Conservation (phyloP, 2,797 vertebrate species). For the Hephaestus fuliginosus region DNA sequence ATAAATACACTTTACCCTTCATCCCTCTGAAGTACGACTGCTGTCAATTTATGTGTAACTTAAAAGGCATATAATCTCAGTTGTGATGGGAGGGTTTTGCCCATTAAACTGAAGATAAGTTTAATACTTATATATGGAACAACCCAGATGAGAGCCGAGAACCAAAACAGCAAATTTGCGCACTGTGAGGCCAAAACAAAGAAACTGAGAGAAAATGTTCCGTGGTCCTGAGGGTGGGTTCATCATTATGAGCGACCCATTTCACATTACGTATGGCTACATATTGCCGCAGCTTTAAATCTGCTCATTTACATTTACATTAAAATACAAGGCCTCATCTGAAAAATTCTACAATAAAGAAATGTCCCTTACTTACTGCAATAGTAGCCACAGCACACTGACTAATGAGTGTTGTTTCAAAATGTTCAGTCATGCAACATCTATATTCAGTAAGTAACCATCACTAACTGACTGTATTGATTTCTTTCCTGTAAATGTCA, state of each 20-base stretch:
- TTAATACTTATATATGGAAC: not conserved
- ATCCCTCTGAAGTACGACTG: not conserved
- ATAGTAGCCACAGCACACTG: not conserved
- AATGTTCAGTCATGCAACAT: slow-evolving; percentile 17
- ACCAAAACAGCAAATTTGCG: not conserved
- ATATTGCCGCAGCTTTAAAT: not conserved
- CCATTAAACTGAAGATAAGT: not conserved
- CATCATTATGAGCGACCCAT: too few species aligned
- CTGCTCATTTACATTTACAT: too few species aligned
- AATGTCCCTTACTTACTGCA: not conserved
- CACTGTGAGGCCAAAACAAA: not conserved
- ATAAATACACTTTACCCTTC: not conserved
- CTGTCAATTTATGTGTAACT: not conserved
- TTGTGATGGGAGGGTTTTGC: not conserved
- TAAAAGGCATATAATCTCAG: not conserved
- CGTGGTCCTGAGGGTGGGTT: too few species aligned
- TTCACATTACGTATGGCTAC: too few species aligned
- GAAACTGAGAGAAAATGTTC: not conserved
- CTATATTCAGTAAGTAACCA: slow-evolving; percentile 14
- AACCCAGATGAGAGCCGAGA: not conserved
- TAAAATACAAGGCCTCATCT: not conserved
- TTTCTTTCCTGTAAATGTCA: slow-evolving; percentile 28
- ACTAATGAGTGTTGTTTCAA: slow-evolving; percentile 41
- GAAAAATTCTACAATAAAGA: not conserved
- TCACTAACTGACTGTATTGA: slow-evolving; percentile 9